A percentile compares a stretch with the other conserved stretches of the same genome.
Evolutionary conservation across 2,888 invertebrate species (phyloP).

Genomic region (Stomorhina lunata): DNA sequence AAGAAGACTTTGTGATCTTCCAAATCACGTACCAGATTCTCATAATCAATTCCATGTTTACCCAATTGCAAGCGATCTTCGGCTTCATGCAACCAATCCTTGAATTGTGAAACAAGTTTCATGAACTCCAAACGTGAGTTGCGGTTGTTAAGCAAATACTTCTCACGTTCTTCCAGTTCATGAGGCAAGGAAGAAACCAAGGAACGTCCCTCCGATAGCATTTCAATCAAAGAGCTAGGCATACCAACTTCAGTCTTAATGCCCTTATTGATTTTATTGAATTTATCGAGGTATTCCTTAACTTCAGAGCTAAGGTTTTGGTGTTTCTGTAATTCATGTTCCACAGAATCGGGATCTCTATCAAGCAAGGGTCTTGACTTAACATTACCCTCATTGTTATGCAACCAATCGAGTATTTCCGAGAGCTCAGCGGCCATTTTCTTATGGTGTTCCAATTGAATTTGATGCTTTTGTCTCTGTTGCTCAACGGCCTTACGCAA

Average conservation of each 20-base stretch:
- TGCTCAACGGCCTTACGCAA: slow-evolving; percentile 91
- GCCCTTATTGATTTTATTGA: slow-evolving; percentile 85
- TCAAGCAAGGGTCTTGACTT: slow-evolving; percentile 91
- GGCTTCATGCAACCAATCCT: slow-evolving; percentile 91
- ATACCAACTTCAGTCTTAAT: slow-evolving; percentile 88
- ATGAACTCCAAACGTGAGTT: slow-evolving; percentile 88
- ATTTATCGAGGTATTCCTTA: slow-evolving; percentile 85
- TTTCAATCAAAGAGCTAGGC: slow-evolving; percentile 89
- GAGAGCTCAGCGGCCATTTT: slow-evolving; percentile 92
- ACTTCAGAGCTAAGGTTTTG: slow-evolving; percentile 85
- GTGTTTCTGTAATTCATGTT: slow-evolving; percentile 90
- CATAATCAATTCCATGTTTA: slow-evolving; percentile 93
- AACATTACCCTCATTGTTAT: slow-evolving; percentile 89
- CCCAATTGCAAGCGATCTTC: slow-evolving; percentile 88
- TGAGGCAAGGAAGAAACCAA: slow-evolving; percentile 88
- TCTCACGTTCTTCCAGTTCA: slow-evolving; percentile 89
- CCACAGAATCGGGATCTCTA: slow-evolving; percentile 89
- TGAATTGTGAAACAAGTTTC: slow-evolving; percentile 87
- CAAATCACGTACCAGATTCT: slow-evolving; percentile 89
- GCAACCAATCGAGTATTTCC: slow-evolving; percentile 90
- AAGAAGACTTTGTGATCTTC: slow-evolving; percentile 94
- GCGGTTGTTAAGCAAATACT: slow-evolving; percentile 89
- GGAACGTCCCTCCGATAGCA: slow-evolving; percentile 91
- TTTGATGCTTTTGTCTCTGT: slow-evolving; percentile 92
- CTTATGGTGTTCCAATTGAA: slow-evolving; percentile 92